Evolutionary conservation across 2,797 vertebrate species (phyloP), one percentile per base, ranked within the genome.

Genomic region (Eremophila alpestris): DNA sequence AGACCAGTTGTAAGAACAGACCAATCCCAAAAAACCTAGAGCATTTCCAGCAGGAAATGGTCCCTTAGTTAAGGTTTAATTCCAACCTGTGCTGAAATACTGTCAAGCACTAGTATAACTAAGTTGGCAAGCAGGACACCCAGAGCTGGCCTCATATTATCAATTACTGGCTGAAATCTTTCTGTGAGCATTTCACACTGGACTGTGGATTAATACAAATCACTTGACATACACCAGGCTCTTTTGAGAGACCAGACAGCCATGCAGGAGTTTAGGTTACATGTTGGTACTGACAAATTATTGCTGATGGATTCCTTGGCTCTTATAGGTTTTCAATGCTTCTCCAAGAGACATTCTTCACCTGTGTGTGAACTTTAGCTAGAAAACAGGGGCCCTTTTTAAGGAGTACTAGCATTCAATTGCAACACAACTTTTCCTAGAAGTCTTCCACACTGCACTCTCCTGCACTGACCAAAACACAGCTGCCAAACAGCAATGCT

Each of bases 331-430:
- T 92, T 89, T 76, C 82, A 94, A 10, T 0, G 0, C 52, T 89
- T 80, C 70, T 52, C 29, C 51, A 83, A 26, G 48, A 87, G 59
- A 45, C 80, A 77, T 89, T 94, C 70, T 56, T 92, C 92, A 95
- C 36, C 70, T 45, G 29, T 14, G 29, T 43, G 65, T 83, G 78
- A 89, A 76, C 51, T 69, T 29, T 0, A 83, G 51, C 51, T 76
- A 67, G 51, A 92, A 88, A 75, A 48, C 76, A 83, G 68, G 19
- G 64, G 56, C 29, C 75, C 54, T 75, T 90, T 91, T 62, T 29
- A 95, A 95, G 62, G 54, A 77, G 29, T 27, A 74, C 10, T 29
- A 89, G 34, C 71, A 43, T 24, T 74, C 45, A 77, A 8, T 1
- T 30, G 46, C 62, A 93, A 74, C 0, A 3, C 24, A 43, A 41